A percentile compares a stretch with the other conserved stretches of the same genome.
These are phyloP conservation scores for Xylophagus ater DNA, from an alignment of 2,888 invertebrate species.

Conservation along the genomic window DNA sequence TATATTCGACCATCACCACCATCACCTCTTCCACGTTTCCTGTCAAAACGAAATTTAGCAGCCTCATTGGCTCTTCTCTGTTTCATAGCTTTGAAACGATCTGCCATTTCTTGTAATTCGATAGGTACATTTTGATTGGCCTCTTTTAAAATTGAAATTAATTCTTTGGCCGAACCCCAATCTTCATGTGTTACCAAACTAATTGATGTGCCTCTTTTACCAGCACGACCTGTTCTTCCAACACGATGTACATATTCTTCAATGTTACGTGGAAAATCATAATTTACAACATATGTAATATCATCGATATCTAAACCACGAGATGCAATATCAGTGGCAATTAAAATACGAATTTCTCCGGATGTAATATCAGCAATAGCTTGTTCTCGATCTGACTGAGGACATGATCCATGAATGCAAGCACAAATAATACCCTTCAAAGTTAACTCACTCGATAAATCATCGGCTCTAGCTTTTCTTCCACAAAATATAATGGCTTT, in stretches of 20 bases:
- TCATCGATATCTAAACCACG: conserved; percentile 86
- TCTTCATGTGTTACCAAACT: conserved; percentile 70
- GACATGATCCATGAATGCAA: conserved; percentile 84
- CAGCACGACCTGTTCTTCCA: conserved; percentile 88
- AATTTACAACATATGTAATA: conserved; percentile 81
- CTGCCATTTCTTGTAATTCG: conserved; percentile 63
- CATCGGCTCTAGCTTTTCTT: too few species aligned
- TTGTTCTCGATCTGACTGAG: too few species aligned
- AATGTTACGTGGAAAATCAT: conserved; percentile 85
- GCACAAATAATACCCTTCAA: too few species aligned
- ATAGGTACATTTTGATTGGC: conserved; percentile 74
- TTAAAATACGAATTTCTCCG: conserved; percentile 67
- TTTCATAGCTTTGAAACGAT: conserved; percentile 58
- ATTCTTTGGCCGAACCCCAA: conserved; percentile 68
- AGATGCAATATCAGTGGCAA: conserved; percentile 93
- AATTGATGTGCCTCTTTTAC: conserved; percentile 69
- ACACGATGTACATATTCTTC: conserved; percentile 89
- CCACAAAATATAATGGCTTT: too few species aligned
- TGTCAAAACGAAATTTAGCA: conserved; percentile 22
- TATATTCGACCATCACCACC: too few species aligned
- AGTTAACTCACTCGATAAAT: too few species aligned
- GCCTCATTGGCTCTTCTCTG: conserved; percentile 45
- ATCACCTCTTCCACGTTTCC: conserved; percentile 25
- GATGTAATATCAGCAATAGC: too few species aligned
- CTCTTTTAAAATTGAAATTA: conserved; percentile 78